Evolutionary conservation across 2,797 vertebrate genomes (phyloP).

Genomic region (Sebastolobus altivelis): DNA sequence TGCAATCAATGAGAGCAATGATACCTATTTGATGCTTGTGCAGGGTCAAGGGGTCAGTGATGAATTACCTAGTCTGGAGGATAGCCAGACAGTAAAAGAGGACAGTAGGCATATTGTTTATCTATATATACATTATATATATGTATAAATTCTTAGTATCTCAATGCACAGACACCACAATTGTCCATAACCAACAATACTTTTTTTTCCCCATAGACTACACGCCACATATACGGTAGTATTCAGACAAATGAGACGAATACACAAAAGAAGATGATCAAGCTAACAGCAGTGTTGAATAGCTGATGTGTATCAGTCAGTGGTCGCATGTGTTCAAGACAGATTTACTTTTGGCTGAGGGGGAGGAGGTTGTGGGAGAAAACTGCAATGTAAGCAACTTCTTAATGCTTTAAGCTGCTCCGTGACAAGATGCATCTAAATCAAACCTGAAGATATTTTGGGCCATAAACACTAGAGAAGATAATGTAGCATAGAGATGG

Average conservation of each 20-base stretch:
- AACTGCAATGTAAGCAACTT: neutral
- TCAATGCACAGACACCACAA: neutral
- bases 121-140: neutral
- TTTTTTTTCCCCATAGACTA: neutral
- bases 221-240: neutral
- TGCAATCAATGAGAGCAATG: slow-evolving; percentile 2
- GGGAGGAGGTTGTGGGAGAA: neutral
- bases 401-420: neutral
- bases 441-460: neutral
- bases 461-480: neutral
- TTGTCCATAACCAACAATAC: neutral
- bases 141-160: neutral
- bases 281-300: neutral
- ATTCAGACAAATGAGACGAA: too few relatives aligned
- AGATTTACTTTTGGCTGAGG: neutral
- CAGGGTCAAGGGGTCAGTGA: slow-evolving; percentile 18
- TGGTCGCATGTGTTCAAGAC: neutral
- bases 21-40: slow-evolving; percentile 10
- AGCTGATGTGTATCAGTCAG: slow-evolving; percentile 1
- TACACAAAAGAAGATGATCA: too few relatives aligned
- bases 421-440: neutral
- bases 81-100: slow-evolving; percentile 29
- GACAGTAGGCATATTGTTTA: neutral
- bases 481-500: neutral
- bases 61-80: slow-evolving; percentile 29